Base-by-base conservation (phyloP, 2,797 vertebrate genomes). In the Chiloscyllium punctatum region DNA sequence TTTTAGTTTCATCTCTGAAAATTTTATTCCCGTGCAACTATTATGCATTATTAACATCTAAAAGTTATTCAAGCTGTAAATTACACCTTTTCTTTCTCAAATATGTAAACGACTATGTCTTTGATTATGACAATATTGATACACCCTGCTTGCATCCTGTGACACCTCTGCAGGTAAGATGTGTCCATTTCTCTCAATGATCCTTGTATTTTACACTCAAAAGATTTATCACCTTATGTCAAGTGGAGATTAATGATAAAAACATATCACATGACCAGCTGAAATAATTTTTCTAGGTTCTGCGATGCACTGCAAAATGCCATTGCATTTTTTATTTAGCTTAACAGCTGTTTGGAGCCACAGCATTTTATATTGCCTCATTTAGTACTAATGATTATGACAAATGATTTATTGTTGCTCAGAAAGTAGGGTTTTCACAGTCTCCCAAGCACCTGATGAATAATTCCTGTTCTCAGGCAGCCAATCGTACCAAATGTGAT, bases 311-410 rank as follows among this genome's bases (percentile, higher is more conserved):
- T 95, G 71, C 48, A 95, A 74, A 71, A 74, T 42, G 33, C 25
- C 11, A 94, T 72, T 42, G 9, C 42, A 94, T 48, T 94, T 37
- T 68, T 42, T 94, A 48, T 94, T 94, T 72, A 69, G 2, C 37
- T 94, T 51, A 48, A 94, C 48, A 74, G 25, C 37, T 74, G 68
- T 94, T 51, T 72, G 71, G 69, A 94, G 94, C 94, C 94, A 94
- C 69, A 94, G 27, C 37, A 53, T 53, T 94, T 94, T 94, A 94
- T 27, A 27, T 94, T 74, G 42, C 71, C 37, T 94, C 71, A 94
- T 74, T 94, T 48, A 74, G 37, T 94, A 3, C 94, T 94, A 94
- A 94, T 94, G 48, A 94, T 94, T 51, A 94, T 69, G 94, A 72
- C 71, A 94, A 33, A 92, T 92, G 90, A 92, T 69, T 92, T 92